Evolutionary conservation across 1,140 invertebrate species (phyloP), one percentile per base, ranked within the genome.

Genomic region (Trichonephila clavipes): DNA sequence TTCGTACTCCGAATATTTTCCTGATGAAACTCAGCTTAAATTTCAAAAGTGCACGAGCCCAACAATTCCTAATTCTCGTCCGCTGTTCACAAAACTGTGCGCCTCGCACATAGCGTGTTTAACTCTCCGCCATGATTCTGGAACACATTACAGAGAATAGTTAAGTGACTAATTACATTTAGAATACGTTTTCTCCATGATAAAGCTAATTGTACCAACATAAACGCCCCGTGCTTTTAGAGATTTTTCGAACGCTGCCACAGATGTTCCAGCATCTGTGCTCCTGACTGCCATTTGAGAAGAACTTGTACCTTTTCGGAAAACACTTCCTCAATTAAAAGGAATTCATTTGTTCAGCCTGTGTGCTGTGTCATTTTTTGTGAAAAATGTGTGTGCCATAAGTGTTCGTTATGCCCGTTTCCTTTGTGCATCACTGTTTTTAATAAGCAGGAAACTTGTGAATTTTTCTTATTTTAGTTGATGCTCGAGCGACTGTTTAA

Each of bases 131-230:
- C 6, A 64, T 64, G 28, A 14, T 19, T 34, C 7, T 77, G 16
- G 14, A 14, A 16, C 16, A 21, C 28, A 6, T 40, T 28, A 72
- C 24, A 34, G 8, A 16, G 69, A 12, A 40, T 1, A 34, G 24
- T 34, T 77, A 77, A 40, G 34, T 34, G 72, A 77, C 28, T 77
- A 21, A 40, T 77, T 77, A 77, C 24, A 77, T 77, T 77, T 77
- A 18, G 24, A 77, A 34, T 77, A 28, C 69, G 40, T 72, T 72
- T 72, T 72, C 66, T 4, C 69, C 28, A 18, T 28, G 28, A 18
- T 40, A 34, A 34, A 77, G 28, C 28, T 40, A 7, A 77, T 77
- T 40, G 10, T 77, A 40, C 28, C 28, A 12, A 8, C 16, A 77
- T 77, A 34, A 77, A 40, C 28, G 7, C 51, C 28, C 6, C 72